These are phyloP conservation scores for Pelmatolapia mariae DNA, from an alignment of 2,113 vertebrate species.

Conservation along the genomic window DNA sequence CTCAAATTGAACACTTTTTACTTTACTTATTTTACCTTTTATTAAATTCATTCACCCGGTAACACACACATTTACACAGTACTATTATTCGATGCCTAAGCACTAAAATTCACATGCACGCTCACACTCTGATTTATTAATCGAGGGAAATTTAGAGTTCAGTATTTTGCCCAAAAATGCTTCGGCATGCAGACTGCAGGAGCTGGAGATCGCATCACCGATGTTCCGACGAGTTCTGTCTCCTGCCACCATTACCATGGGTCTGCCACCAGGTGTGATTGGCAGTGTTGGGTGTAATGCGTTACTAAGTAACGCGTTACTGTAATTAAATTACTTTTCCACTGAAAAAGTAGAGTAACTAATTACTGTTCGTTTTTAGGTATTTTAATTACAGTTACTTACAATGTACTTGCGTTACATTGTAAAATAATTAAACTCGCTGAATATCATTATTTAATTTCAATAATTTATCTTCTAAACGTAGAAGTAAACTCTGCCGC, in stretches of 20 bases:
- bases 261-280: neutral
- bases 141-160: neutral
- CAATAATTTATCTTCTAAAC: too few species aligned
- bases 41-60: neutral
- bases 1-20: neutral
- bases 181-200: neutral
- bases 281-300: too few species aligned
- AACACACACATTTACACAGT: neutral
- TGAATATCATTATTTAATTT: too few species aligned
- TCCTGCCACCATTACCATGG: neutral
- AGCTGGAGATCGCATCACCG: neutral
- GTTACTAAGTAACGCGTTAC: too few species aligned
- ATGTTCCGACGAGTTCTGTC: neutral
- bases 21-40: neutral
- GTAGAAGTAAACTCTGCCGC: too few species aligned
- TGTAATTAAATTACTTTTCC: too few species aligned
- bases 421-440: too few species aligned
- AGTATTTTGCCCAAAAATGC: neutral
- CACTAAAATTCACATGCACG: neutral
- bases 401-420: too few species aligned
- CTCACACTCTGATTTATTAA: neutral
- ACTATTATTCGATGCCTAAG: neutral
- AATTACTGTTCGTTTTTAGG: too few species aligned
- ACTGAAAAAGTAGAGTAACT: too few species aligned
- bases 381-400: too few species aligned